Evolutionary conservation across 92 coral and sea anemone genomes (phyloP).

Genomic region (Palythoa heliodiscus): DNA sequence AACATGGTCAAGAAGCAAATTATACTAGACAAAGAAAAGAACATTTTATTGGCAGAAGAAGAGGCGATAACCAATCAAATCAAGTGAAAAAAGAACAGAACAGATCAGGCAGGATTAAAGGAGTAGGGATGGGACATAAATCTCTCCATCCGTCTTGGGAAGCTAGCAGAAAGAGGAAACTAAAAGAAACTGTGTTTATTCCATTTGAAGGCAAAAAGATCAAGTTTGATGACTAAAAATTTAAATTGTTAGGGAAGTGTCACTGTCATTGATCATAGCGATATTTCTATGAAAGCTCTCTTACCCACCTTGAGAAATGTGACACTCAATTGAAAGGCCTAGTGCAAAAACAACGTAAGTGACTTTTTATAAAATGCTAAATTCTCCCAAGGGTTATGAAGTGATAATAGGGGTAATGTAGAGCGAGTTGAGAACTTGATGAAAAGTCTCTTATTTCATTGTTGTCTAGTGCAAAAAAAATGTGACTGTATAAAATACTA

Average conservation of each 20-base stretch:
- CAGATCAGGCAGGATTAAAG: not conserved
- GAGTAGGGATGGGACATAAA: not conserved
- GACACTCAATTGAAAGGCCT: no score
- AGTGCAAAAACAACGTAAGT: no score
- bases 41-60: not conserved
- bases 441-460: no score
- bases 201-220: slow-evolving; percentile 90
- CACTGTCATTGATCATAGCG: not conserved
- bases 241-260: no score
- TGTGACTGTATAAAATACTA: no score
- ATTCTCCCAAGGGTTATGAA: no score
- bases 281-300: no score
- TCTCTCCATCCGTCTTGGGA: slow-evolving; percentile 93
- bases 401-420: no score
- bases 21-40: slow-evolving; percentile 51
- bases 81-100: not conserved
- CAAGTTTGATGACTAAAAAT: slow-evolving; percentile 69
- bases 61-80: slow-evolving; percentile 2
- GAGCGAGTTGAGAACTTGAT: no score
- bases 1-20: slow-evolving; percentile 74
- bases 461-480: no score
- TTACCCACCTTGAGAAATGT: no score
- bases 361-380: no score
- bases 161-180: slow-evolving; percentile 83
- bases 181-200: slow-evolving; percentile 66